Conservation (phyloP, 2,797 vertebrate species). For the Channa striata region DNA sequence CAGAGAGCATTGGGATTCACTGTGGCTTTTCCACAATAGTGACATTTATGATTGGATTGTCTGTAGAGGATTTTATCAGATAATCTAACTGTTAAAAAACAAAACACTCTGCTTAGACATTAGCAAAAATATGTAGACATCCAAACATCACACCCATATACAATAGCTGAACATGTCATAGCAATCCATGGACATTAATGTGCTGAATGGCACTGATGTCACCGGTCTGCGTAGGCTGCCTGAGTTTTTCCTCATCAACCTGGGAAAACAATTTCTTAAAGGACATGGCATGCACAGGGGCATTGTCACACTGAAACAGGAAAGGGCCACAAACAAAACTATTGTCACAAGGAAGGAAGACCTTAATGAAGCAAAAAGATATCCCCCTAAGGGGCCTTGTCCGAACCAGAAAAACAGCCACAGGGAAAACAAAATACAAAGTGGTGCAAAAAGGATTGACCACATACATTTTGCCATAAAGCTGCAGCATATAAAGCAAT, state of each 20-base stretch:
- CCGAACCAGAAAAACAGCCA: too few species aligned
- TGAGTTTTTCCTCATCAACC: background rate
- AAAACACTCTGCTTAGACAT: too few species aligned
- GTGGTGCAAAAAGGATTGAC: too few species aligned
- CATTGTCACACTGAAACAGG: background rate
- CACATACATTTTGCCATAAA: too few species aligned
- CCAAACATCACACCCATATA: background rate
- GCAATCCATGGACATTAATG: too few species aligned
- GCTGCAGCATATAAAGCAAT: too few species aligned
- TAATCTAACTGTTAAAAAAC: background rate
- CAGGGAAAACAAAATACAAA: too few species aligned
- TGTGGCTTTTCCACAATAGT: conserved; percentile 13
- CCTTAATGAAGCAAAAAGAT: background rate
- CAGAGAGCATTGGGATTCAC: background rate
- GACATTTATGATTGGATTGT: background rate
- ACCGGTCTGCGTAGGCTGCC: background rate
- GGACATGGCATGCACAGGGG: background rate
- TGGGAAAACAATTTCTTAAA: background rate
- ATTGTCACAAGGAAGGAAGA: background rate
- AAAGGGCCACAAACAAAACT: too few species aligned
- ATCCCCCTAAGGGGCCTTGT: background rate
- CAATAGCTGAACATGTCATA: too few species aligned
- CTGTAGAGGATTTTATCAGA: background rate
- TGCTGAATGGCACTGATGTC: too few species aligned
- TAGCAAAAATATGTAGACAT: background rate